Evolutionary conservation across 2,888 invertebrate genomes (phyloP), one percentile per base, ranked within the genome.

Genomic region (Apoda limacodes): DNA sequence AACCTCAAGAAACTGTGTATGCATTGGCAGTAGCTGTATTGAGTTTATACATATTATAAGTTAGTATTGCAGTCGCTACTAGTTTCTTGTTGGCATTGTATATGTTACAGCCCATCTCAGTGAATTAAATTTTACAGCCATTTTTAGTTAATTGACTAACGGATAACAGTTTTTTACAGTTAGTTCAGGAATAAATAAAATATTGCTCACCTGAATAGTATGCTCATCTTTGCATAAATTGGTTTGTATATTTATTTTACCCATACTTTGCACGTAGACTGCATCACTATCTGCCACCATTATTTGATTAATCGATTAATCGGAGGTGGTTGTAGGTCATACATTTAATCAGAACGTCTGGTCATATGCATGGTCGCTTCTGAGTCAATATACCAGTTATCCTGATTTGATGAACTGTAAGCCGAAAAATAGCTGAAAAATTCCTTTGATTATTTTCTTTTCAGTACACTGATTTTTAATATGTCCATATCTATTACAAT

Each of bases 331-430:
- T 13, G 22, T 2, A 29, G 1, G 28, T 46, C 39, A 29, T 44
- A 35, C 30, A 48, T 28, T 40, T 37, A 45, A 11, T 43, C 39
- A 2, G 19, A 20, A 2, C 25, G 17, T n/a, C 21, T 37, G 1
- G 41, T 27, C 43, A 48, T 46, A 12, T 50, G 48, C 38, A 36
- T 35, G 5, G 46, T 28, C 0, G 48, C 46, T 1, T 43, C 47
- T 1, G 48, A 48, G 25, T 48, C 46, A 1, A 50, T 29, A 22
- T 37, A 44, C 38, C 38, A 43, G 2, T 21, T 15, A 20, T 37
- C 25, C 6, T 15, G 7, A 23, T 31, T 14, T 4, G 22, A 1
- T 11, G 4, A 4, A 3, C 22, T 26, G 28, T 22, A 13, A 20
- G 38, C 43, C 30, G 41, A 35, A 45, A 42, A 29, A 34, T 19